Evolutionary conservation across 37 sponge, comb jelly and placozoan species (phyloP).

Genomic region (Spongilla lacustris): DNA sequence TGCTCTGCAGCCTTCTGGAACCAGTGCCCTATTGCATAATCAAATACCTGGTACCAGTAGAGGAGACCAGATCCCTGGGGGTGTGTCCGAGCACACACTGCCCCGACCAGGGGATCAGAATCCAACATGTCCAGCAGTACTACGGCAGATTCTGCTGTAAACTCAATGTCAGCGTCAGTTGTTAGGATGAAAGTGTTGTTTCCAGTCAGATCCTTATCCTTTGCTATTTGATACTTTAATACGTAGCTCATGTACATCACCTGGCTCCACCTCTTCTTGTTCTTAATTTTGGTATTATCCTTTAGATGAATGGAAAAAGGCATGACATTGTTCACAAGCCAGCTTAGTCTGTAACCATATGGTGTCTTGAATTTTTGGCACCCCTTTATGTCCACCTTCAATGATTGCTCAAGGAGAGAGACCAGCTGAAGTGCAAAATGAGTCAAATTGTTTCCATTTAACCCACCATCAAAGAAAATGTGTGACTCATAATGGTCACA

Average conservation of each 20-base stretch:
- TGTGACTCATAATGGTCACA: slow-evolving; percentile 75
- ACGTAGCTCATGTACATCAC: slow-evolving; percentile 97
- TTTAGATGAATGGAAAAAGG: slow-evolving; percentile 82
- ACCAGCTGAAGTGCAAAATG: slow-evolving; percentile 78
- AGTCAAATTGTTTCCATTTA: slow-evolving; percentile 58
- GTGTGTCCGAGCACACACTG: slow-evolving; percentile 88
- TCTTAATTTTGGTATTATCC: slow-evolving; percentile 73
- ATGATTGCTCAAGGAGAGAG: slow-evolving; percentile 68
- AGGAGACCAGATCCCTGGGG: slow-evolving; percentile 82
- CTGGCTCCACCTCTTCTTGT: slow-evolving; percentile 92
- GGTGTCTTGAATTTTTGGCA: slow-evolving; percentile 64
- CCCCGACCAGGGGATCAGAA: slow-evolving; percentile 77
- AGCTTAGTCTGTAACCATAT: slow-evolving; percentile 72
- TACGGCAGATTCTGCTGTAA: slow-evolving; percentile 74
- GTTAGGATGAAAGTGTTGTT: slow-evolving; percentile 90
- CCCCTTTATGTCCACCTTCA: slow-evolving; percentile 33
- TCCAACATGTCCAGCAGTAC: slow-evolving; percentile 78
- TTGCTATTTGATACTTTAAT: slow-evolving; percentile 55
- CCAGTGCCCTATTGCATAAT: slow-evolving; percentile 92
- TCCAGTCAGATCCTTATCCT: neutral
- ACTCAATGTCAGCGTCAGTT: slow-evolving; percentile 93
- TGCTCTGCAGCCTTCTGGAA: slow-evolving; percentile 86
- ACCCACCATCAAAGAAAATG: slow-evolving; percentile 86
- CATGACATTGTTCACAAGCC: slow-evolving; percentile 48
- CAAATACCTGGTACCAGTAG: slow-evolving; percentile 92